phyloP scores from a whole-genome alignment of 1,140 invertebrate genomes.

The Drosophila tropicalis region DNA sequence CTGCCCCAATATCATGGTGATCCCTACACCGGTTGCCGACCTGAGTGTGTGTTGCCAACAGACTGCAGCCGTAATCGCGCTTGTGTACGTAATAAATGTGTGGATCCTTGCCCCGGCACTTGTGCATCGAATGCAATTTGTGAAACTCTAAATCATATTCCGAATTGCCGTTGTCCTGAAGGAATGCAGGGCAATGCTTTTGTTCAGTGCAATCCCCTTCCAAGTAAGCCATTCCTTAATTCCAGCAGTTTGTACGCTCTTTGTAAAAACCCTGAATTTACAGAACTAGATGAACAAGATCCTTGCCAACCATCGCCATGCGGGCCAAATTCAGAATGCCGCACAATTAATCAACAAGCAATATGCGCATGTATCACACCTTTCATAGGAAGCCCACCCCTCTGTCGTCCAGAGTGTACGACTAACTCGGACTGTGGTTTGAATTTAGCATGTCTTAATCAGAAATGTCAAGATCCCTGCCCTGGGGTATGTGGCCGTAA shows the following conservation, averaged over 20 bases:
- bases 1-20: slow-evolving; percentile 87
- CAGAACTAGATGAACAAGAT: slow-evolving; percentile 77
- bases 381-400: slow-evolving; percentile 90
- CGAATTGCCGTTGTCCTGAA: slow-evolving; percentile 88
- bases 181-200: slow-evolving; percentile 91
- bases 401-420: slow-evolving; percentile 88
- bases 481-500: slow-evolving; percentile 87
- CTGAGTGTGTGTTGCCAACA: slow-evolving; percentile 92
- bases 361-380: slow-evolving; percentile 89
- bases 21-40: slow-evolving; percentile 88
- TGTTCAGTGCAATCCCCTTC: slow-evolving; percentile 86
- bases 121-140: slow-evolving; percentile 90
- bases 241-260: slow-evolving; percentile 72
- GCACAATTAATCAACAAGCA: slow-evolving; percentile 86
- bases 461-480: slow-evolving; percentile 89
- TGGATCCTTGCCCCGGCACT: slow-evolving; percentile 90
- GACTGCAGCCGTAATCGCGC: slow-evolving; percentile 90
- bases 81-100: slow-evolving; percentile 89
- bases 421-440: slow-evolving; percentile 87
- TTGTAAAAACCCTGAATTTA: slow-evolving; percentile 42
- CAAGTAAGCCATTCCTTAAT: slow-evolving; percentile 84
- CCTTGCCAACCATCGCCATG: slow-evolving; percentile 88
- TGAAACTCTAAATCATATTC: slow-evolving; percentile 91
- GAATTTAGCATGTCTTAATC: slow-evolving; percentile 87
- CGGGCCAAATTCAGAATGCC: slow-evolving; percentile 89